These are phyloP conservation scores for Eugnorisma glareosa DNA, from an alignment of 2,888 invertebrate species.

Conservation along the genomic window DNA sequence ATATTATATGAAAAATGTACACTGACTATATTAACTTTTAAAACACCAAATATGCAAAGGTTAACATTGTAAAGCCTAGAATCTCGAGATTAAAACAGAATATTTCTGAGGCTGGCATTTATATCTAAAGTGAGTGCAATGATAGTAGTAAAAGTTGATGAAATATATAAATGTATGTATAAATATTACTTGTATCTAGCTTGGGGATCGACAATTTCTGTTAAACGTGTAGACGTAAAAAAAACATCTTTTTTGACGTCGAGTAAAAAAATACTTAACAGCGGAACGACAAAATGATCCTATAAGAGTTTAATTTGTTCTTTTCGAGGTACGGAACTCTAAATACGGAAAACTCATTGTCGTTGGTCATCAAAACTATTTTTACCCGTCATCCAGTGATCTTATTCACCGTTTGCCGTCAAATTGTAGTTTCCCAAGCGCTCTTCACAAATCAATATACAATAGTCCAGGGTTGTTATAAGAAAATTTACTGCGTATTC, in stretches of 20 bases:
- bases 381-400: not conserved
- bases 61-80: constrained; percentile 57
- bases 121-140: constrained; percentile 73
- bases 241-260: not conserved
- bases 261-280: not conserved
- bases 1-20: constrained; percentile 61
- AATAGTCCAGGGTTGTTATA: constrained; percentile 54
- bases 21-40: constrained; percentile 53
- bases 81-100: constrained; percentile 67
- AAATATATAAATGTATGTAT: constrained; percentile 75
- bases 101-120: constrained; percentile 77
- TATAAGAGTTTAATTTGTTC: not conserved
- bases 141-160: constrained; percentile 75
- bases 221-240: not conserved
- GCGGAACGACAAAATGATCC: not conserved
- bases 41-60: constrained; percentile 56
- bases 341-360: not conserved
- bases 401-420: not conserved
- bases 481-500: constrained; percentile 37
- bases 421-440: constrained; percentile 35
- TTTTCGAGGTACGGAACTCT: not conserved
- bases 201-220: constrained; percentile 41
- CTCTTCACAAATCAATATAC: constrained; percentile 34
- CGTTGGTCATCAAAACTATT: too few species aligned
- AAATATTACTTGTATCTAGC: constrained; percentile 41